phyloP scores from a whole-genome alignment of 1,140 invertebrate species.

The Lepidotrigona ventralis region DNA sequence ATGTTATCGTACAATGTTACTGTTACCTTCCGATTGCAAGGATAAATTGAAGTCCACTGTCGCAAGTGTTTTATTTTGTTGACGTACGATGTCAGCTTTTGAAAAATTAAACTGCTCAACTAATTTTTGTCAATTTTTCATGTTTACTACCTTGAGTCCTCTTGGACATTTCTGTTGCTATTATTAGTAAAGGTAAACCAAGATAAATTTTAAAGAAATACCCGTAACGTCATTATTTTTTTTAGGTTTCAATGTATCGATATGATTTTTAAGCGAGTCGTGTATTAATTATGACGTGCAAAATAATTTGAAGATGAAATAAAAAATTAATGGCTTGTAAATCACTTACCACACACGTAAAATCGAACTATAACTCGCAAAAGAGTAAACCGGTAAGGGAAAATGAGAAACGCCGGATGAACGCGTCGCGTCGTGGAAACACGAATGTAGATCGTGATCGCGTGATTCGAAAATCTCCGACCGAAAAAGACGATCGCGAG shows the following conservation, averaged over 20 bases:
- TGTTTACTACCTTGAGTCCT: neutral
- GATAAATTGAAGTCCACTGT: neutral
- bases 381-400: constrained; percentile 4
- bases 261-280: too few species aligned
- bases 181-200: neutral
- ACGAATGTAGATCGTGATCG: neutral
- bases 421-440: neutral
- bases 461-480: constrained; percentile 15
- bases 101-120: too few species aligned
- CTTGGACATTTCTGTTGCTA: fast-evolving
- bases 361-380: neutral
- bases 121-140: neutral
- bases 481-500: constrained; percentile 16
- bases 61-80: neutral
- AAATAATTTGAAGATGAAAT: too few species aligned
- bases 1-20: neutral
- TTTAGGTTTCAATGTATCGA: neutral
- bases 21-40: neutral
- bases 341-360: too few species aligned
- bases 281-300: too few species aligned
- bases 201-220: neutral
- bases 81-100: neutral
- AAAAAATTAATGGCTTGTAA: too few species aligned
- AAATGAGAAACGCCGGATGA: neutral
- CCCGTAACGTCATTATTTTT: neutral